A percentile compares a stretch with the other conserved stretches of the same genome.
phyloP scores from a whole-genome alignment of 2,113 vertebrate species.

The Triplophysa tibetana region DNA sequence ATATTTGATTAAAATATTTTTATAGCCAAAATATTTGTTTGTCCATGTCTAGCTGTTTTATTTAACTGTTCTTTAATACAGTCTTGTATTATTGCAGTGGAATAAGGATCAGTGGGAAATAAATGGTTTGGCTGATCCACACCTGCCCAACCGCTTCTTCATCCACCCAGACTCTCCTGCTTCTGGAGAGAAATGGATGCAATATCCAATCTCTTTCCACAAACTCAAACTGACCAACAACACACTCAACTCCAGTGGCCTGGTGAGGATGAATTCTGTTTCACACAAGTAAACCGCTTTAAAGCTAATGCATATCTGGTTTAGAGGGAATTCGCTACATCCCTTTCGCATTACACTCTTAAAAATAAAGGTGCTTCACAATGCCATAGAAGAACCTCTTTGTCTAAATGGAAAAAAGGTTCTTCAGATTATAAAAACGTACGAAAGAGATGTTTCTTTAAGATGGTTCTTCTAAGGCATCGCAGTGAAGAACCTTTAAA shows the following conservation, averaged over 20 bases:
- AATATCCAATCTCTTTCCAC: constrained; percentile 62
- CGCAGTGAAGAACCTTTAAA: too few relatives aligned
- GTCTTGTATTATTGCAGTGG: constrained; percentile 49
- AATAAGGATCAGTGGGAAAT: constrained; percentile 57
- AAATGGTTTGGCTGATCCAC: constrained; percentile 55
- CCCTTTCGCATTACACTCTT: too few relatives aligned
- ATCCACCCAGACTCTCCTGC: constrained; percentile 64
- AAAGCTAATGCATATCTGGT: background rate
- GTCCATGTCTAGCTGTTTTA: background rate
- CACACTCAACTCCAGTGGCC: constrained; percentile 57
- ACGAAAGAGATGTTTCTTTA: too few relatives aligned
- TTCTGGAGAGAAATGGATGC: constrained; percentile 63
- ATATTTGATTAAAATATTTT: too few relatives aligned
- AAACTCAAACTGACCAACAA: constrained; percentile 68
- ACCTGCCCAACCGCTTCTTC: constrained; percentile 59
- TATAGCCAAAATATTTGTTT: too few relatives aligned
- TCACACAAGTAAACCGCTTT: too few relatives aligned
- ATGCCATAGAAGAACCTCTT: too few relatives aligned
- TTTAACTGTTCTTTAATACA: background rate
- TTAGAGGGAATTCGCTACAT: background rate
- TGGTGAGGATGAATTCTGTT: constrained; percentile 49
- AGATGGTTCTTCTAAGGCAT: too few relatives aligned
- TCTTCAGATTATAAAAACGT: too few relatives aligned
- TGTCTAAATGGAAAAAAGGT: too few relatives aligned
- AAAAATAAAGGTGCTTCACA: too few relatives aligned